phyloP scores from a whole-genome alignment of 2,797 vertebrate species.

The Nannoperca australis region DNA sequence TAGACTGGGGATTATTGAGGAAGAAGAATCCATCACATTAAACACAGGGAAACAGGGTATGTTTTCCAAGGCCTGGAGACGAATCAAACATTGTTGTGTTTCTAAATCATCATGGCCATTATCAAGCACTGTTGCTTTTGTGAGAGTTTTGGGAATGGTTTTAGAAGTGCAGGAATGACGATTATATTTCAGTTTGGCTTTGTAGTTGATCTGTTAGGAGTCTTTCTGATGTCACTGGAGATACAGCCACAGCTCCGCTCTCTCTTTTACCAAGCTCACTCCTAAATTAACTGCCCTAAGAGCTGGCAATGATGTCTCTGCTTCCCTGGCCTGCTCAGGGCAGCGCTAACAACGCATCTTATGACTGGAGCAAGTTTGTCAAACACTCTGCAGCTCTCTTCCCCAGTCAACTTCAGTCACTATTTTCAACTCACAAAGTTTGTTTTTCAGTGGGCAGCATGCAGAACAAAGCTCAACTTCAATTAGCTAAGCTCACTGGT shows the following conservation, averaged over 20 bases:
- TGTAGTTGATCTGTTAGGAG: background rate
- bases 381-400: constrained; percentile 22
- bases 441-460: constrained; percentile 55
- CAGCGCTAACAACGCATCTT: constrained; percentile 19
- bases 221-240: constrained; percentile 25
- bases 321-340: constrained; percentile 8
- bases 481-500: constrained; percentile 70
- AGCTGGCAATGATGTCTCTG: constrained; percentile 23
- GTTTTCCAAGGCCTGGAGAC: constrained; percentile 49
- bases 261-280: constrained; percentile 8
- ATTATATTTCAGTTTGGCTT: constrained; percentile 21
- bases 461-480: constrained; percentile 70
- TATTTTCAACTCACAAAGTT: constrained; percentile 44
- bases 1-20: constrained; percentile 62
- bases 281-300: constrained; percentile 34
- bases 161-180: constrained; percentile 29
- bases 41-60: constrained; percentile 58
- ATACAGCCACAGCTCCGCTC: constrained; percentile 2
- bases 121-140: constrained; percentile 24
- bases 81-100: constrained; percentile 36
- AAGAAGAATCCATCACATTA: constrained; percentile 63
- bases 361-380: constrained; percentile 30
- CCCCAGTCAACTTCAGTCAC: constrained; percentile 34
- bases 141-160: constrained; percentile 19
- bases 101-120: constrained; percentile 24